Percentiles rank a stretch among this genome's conserved stretches.
These are phyloP conservation scores for Aurelia sp. DNA, from an alignment of 30 jellyfish, hydroid and myxozoan species.

Conservation along the genomic window DNA sequence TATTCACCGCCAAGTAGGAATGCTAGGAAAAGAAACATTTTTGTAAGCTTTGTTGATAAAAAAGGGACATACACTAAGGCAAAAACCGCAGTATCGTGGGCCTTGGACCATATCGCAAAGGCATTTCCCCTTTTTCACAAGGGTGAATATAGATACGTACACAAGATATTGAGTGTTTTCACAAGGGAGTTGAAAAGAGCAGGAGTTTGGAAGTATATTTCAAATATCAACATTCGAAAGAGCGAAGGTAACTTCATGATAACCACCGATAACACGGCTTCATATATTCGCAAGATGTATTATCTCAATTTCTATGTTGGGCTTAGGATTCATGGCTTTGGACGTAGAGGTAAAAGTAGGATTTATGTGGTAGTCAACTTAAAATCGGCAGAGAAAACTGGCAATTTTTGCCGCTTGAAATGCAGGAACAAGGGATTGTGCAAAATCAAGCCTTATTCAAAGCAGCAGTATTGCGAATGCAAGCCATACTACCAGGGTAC, in stretches of 20 bases:
- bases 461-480: constrained; percentile 44
- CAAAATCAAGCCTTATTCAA: constrained; percentile 23
- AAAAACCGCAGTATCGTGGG: too few species aligned
- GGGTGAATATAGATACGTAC: too few species aligned
- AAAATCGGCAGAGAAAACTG: constrained; percentile 16
- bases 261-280: too few species aligned
- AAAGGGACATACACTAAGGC: constrained; percentile 30
- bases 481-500: constrained; percentile 48
- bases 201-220: not conserved
- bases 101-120: too few species aligned
- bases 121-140: too few species aligned
- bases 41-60: constrained; percentile 24
- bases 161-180: not conserved
- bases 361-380: constrained; percentile 7
- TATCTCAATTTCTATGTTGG: too few species aligned
- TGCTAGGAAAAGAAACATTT: constrained; percentile 34
- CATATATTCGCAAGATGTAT: too few species aligned
- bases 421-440: constrained; percentile 36
- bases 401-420: constrained; percentile 1
- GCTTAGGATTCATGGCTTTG: too few species aligned
- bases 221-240: not conserved
- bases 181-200: not conserved
- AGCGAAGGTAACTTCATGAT: not conserved
- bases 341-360: too few species aligned
- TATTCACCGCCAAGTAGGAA: constrained; percentile 24